phyloP scores from a whole-genome alignment of 2,113 vertebrate genomes.

The Lepidothrix coronata region DNA sequence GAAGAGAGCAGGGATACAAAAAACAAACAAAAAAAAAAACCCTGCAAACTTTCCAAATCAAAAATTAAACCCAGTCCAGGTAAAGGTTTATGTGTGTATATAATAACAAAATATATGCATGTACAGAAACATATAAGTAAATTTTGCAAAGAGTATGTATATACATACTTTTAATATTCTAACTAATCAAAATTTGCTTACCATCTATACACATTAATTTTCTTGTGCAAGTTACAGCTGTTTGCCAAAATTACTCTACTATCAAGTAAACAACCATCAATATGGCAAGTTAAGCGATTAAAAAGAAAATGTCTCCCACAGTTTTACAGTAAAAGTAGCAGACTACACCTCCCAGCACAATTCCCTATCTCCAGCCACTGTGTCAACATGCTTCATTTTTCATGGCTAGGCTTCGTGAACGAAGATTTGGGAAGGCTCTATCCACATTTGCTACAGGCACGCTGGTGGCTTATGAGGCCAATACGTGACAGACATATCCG shows the following conservation, averaged over 20 bases:
- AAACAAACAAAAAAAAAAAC: neutral
- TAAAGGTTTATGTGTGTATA: neutral
- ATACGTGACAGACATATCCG: too few relatives aligned
- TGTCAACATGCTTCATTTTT: accelerated
- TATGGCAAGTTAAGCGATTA: neutral
- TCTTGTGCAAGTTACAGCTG: neutral
- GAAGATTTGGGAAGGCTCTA: too few relatives aligned
- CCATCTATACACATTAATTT: neutral
- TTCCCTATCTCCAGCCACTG: neutral
- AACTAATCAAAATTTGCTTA: neutral
- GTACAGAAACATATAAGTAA: neutral
- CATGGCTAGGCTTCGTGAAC: too few relatives aligned
- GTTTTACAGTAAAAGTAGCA: neutral
- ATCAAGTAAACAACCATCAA: neutral
- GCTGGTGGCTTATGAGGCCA: too few relatives aligned
- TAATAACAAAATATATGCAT: neutral
- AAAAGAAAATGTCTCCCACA: neutral
- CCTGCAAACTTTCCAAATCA: neutral
- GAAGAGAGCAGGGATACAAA: neutral
- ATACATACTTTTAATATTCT: neutral
- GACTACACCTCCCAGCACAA: neutral
- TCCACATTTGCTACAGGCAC: too few relatives aligned
- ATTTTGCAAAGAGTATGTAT: neutral
- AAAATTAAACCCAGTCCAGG: neutral
- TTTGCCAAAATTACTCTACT: neutral